A percentile compares a stretch with the other conserved stretches of the same genome.
Evolutionary conservation across 2,888 invertebrate species (phyloP).

Genomic region (Plebejus argus): DNA sequence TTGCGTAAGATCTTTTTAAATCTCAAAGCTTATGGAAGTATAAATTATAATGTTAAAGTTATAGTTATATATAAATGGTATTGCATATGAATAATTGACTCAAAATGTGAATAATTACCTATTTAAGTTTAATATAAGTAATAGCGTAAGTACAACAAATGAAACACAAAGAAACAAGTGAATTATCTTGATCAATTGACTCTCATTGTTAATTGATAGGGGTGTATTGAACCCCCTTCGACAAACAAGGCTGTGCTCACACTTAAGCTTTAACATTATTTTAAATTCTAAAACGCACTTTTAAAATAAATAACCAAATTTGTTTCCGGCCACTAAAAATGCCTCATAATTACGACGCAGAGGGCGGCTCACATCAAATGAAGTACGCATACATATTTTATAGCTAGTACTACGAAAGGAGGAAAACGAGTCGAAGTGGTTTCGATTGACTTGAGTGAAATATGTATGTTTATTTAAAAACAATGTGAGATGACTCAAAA

Average conservation of each 20-base stretch:
- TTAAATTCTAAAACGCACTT: not conserved
- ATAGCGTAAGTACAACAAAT: not conserved
- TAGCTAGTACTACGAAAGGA: conserved; percentile 41
- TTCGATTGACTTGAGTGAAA: conserved; percentile 42
- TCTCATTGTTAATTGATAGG: conserved; percentile 6
- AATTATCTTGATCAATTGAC: conserved; percentile 19
- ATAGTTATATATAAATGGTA: too few relatives aligned
- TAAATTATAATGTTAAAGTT: too few relatives aligned
- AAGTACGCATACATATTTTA: conserved; percentile 39
- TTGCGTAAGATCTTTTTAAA: too few relatives aligned
- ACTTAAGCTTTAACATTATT: not conserved
- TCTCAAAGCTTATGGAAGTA: too few relatives aligned
- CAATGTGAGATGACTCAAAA: conserved; percentile 39
- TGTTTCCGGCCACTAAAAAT: conserved; percentile 38
- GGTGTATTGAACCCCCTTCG: conserved; percentile 4
- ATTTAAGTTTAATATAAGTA: not conserved
- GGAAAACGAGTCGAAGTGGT: conserved; percentile 41
- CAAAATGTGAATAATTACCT: not conserved
- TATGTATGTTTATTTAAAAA: conserved; percentile 41
- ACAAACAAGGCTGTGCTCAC: not conserved
- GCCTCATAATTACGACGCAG: conserved; percentile 36
- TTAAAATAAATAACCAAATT: conserved; percentile 25
- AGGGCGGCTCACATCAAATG: conserved; percentile 40
- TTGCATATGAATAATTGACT: not conserved
- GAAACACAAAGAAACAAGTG: not conserved